phyloP scores from a whole-genome alignment of 2,797 vertebrate species.

The Cichlasoma orientale region DNA sequence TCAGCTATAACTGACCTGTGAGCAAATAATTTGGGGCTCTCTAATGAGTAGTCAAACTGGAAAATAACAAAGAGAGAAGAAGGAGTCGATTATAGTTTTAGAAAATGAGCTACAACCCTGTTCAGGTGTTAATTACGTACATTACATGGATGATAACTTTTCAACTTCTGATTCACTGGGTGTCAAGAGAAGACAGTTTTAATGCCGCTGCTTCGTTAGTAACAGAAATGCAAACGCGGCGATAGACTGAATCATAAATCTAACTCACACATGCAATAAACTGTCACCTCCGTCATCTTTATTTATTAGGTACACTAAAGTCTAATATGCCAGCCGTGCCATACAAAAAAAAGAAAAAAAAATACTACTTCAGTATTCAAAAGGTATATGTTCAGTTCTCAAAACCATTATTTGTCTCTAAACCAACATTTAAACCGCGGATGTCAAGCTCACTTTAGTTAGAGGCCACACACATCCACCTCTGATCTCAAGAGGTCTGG shows the following conservation, averaged over 20 bases:
- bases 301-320: not conserved
- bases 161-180: not conserved
- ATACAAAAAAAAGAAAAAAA: not conserved
- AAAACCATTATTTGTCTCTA: not conserved
- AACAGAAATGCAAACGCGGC: not conserved
- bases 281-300: not conserved
- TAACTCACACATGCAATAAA: not conserved
- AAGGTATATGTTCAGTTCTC: not conserved
- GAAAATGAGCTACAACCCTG: conserved; percentile 1
- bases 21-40: not conserved
- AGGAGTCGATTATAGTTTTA: not conserved
- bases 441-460: not conserved
- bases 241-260: not conserved
- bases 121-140: not conserved
- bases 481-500: too few species aligned
- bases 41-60: not conserved
- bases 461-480: too few species aligned
- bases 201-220: not conserved
- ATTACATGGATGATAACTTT: conserved; percentile 11
- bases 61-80: conserved; percentile 3
- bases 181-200: not conserved
- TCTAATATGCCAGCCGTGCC: not conserved
- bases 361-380: not conserved
- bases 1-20: not conserved
- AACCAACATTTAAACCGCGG: not conserved